Base-by-base conservation (phyloP, 1,140 invertebrate genomes). In the Latrodectus geometricus region DNA sequence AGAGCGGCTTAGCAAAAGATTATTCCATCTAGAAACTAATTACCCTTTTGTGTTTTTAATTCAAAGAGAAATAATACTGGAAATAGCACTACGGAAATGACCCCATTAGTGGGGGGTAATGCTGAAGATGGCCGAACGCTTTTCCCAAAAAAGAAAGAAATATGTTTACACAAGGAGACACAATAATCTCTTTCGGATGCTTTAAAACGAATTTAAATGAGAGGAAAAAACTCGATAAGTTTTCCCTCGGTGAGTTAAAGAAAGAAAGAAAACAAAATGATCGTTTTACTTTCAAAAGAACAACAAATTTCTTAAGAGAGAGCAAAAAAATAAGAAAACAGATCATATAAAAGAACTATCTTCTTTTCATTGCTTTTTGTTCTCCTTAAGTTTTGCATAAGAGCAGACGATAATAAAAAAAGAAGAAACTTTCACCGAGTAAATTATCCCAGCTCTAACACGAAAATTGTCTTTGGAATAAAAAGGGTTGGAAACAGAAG, bases 371-470 rank as follows among this genome's bases (percentile, higher is more conserved):
- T 70, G 78, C 66, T 80, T 80, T 80, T 61, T 78, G 76, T 68
- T 35, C 56, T 48, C 49, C 35, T 49, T 83, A 11, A 70, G 54
- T 83, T 74, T 50, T 81, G 80, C 80, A 74, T 72, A 81, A 81
- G 68, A 81, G 70, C 68, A 77, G 35, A 77, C 35, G 35, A 5
- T 54, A 23, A 68, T 23, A 78, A 50, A 81, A 78, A 50, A 70
- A 54, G 20, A 50, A 20, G 17, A 65, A 83, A 74, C 69, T 74
- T 81, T 83, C 23, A 9, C 56, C 56, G 70, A 83, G 80, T 83
- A 83, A 83, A 83, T 83, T 83, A 83, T 83, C 72, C 80, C 70
- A 74, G 69, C 65, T 83, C 72, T 83, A 83, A 83, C 72, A 83
- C 80, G 80, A 83, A 83, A 83, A 83, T 74, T 83, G 78, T 81